phyloP scores from a whole-genome alignment of 2,113 vertebrate species.

The Pyxicephalus adspersus region DNA sequence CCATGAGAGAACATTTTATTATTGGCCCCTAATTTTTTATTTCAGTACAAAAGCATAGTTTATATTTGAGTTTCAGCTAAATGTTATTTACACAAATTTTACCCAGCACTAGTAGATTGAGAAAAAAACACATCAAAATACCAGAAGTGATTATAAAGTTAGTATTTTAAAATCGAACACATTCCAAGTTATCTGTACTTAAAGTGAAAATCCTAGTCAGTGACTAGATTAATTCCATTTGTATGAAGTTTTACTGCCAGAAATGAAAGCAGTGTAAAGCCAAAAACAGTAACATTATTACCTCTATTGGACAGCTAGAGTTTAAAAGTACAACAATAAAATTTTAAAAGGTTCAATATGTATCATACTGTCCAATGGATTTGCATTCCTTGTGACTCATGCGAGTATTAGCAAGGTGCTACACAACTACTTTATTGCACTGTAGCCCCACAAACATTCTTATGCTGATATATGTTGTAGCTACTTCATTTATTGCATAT shows the following conservation, averaged over 20 bases:
- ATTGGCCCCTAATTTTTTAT: no score
- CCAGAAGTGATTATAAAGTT: not conserved
- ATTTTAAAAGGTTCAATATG: not conserved
- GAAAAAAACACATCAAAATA: not conserved
- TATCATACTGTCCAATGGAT: not conserved
- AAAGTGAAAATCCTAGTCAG: slow-evolving; percentile 7
- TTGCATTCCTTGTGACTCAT: not conserved
- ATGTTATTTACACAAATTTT: slow-evolving; percentile 16
- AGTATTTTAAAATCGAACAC: slow-evolving; percentile 9
- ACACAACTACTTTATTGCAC: no score
- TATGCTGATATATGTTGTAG: no score
- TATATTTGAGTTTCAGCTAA: not conserved
- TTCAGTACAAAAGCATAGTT: not conserved
- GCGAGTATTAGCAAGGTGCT: no score
- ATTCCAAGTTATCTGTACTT: slow-evolving; percentile 5
- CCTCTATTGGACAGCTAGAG: not conserved
- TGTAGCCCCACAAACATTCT: no score
- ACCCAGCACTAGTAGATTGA: not conserved
- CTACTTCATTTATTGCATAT: no score
- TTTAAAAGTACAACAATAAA: not conserved
- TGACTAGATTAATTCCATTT: slow-evolving; percentile 15
- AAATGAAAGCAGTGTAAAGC: not conserved
- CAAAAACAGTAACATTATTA: slow-evolving; percentile 12
- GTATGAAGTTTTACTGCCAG: slow-evolving; percentile 20
- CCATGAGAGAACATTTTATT: no score